Evolutionary conservation across 2,113 vertebrate genomes (phyloP), one percentile per base, ranked within the genome.

Genomic region (Triplophysa tibetana): DNA sequence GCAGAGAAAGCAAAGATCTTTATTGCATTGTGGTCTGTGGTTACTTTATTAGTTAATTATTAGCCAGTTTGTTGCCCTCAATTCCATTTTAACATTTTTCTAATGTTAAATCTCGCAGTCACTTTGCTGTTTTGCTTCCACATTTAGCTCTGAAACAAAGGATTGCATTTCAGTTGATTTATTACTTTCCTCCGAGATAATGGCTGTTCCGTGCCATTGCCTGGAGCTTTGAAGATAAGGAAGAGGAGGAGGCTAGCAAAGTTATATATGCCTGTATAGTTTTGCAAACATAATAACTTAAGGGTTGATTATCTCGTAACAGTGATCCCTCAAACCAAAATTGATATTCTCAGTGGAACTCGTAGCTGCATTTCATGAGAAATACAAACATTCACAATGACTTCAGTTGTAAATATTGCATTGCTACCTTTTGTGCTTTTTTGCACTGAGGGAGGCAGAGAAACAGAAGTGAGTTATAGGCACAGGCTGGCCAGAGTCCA

Each of bases 11-110:
- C 29, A 23, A 70, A 45, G 52, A 29, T 58, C 8, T 6, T 17
- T 58, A 21, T 58, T n/a, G 19, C 54, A 21, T 56, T 58, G 19
- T 58, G 54, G 45, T 63, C 17, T 58, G 16, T 24, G 60, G 61
- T 65, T 19, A 24, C 58, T 60, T 69, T 17, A 29, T 12, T 38
- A 29, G 79, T 85, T 81, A 72, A 79, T 75, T 65, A 79, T 81
- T 76, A 78, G 74, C 61, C 43, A 23, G 13, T 0, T 23, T 79
- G 68, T n/a, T 3, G 21, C 43, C 62, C 65, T 29, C 26, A 13
- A 21, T 24, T n/a, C 12, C 29, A 8, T 21, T 8, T 33, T 70
- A 8, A 21, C 19, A 56, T 48, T n/a, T n/a, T 29, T 66, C 29
- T 29, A 29, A 8, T 58, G 65, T 83, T 85, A 81, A 85, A 70